These are phyloP conservation scores for Pemphigus obesinymphae DNA, from an alignment of 1,140 invertebrate genomes.

Conservation along the genomic window DNA sequence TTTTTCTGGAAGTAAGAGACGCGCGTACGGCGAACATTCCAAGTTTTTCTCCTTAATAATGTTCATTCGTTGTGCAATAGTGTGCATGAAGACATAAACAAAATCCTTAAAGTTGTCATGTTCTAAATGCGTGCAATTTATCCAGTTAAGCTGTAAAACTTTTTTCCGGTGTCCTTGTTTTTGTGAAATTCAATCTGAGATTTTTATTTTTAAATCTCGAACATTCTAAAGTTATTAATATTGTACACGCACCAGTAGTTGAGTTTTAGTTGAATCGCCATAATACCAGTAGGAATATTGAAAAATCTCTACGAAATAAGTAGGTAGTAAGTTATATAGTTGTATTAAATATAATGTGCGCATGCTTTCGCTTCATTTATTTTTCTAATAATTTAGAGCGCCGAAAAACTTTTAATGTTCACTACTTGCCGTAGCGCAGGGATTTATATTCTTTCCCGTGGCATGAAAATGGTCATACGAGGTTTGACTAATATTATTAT, in stretches of 20 bases:
- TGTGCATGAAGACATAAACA: neutral
- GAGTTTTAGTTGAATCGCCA: neutral
- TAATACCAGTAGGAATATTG: neutral
- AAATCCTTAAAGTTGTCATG: neutral
- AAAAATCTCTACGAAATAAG: neutral
- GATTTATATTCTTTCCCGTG: too few relatives aligned
- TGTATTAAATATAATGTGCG: neutral
- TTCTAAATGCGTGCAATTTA: neutral
- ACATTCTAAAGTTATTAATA: neutral
- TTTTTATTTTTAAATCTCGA: neutral
- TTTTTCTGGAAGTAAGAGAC: neutral
- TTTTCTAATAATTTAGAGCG: neutral
- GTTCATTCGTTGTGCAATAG: neutral
- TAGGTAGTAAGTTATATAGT: too few relatives aligned
- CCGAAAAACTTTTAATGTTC: neutral
- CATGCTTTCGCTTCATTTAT: neutral
- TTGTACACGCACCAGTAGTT: too few relatives aligned
- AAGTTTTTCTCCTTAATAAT: neutral
- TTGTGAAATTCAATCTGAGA: conserved; percentile 9
- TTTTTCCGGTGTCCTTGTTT: neutral
- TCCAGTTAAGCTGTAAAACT: neutral
- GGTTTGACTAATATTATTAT: too few relatives aligned
- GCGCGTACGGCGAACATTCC: neutral
- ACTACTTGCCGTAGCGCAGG: neutral
- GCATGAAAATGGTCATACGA: neutral